Conservation (phyloP, 2,113 vertebrate genomes). For the Taurulus bubalis region DNA sequence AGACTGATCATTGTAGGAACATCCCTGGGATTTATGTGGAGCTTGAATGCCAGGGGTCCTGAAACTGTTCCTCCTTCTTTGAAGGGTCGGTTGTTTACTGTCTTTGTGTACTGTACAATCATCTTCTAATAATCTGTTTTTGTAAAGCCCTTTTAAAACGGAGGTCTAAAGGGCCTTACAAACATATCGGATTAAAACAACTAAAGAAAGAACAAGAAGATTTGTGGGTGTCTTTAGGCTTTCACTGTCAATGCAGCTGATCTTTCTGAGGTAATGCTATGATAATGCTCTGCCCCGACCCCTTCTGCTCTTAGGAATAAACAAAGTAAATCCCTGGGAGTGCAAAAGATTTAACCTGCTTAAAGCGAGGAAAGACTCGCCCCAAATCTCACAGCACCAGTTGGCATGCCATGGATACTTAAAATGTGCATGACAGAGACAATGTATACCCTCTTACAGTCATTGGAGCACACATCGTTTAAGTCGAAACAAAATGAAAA, state of each 20-base stretch:
- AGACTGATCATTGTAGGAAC: not conserved
- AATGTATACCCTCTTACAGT: not conserved
- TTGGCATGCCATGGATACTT: not conserved
- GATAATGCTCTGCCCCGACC: conserved; percentile 41
- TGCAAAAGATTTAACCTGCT: conserved; percentile 19
- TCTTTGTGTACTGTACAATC: not conserved
- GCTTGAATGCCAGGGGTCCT: not conserved
- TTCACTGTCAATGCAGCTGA: conserved; percentile 14
- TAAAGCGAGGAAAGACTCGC: conserved; percentile 1
- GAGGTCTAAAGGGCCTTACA: conserved; percentile 23
- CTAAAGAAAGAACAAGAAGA: conserved; percentile 5
- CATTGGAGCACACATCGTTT: too few relatives aligned
- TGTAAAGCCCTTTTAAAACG: not conserved
- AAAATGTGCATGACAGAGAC: not conserved
- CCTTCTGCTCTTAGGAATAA: conserved; percentile 26
- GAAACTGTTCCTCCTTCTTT: too few relatives aligned
- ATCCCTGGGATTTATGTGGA: not conserved
- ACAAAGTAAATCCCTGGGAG: conserved; percentile 8
- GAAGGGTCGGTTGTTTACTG: not conserved
- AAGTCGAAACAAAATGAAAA: not conserved
- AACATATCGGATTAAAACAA: not conserved
- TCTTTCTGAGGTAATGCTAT: conserved; percentile 34
- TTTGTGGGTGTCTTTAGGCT: conserved; percentile 33
- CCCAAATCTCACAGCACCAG: not conserved
- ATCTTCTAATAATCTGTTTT: conserved; percentile 8